Base-by-base conservation (phyloP, 2,888 invertebrate genomes). In the Acholoe squamosa region DNA sequence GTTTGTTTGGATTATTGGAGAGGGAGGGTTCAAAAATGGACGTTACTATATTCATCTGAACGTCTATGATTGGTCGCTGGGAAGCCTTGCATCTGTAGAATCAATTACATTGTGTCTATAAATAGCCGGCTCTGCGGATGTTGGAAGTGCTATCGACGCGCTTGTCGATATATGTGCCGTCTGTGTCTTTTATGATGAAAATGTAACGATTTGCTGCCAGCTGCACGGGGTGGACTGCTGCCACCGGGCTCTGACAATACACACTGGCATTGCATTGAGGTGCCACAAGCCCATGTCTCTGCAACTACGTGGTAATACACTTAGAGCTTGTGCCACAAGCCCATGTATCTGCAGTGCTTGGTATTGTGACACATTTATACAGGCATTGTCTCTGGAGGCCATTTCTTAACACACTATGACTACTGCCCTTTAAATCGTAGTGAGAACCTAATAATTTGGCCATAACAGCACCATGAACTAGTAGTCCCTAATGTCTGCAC, bases 71-170 rank as follows among this genome's bases (percentile, higher is more conserved):
- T 33, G 80, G 80, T 43, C 34, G 80, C 16, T 34, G 43, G 16
- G 14, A 28, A 25, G 52, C 52, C 54, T 19, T 54, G 54, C 54
- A 52, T 22, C 31, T 33, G n/a, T 84, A 86, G 56, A 86, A 86
- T 86, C 86, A 86, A 86, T 86, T 86, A 54, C 86, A 14, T 86
- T 1, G n/a, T 0, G 19, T 10, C 86, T 86, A 86, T 52, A 86
- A 86, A 86, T 86, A 86, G 86, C 25, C 52, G 19, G 56, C 28
- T 12, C 12, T 54, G 86, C 56, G 86, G 51, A 56, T 56, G 86
- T 56, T 86, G 19, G 86, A 56, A 86, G 86, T 86, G 86, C 28
- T 56, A 86, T 86, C 52, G 86, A 86, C 54, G 25, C 56, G 14
- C n/a, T 19, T 31, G 28, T 86, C 56, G 54, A 86, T 86, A 56